Evolutionary conservation across 2,797 vertebrate genomes (phyloP).

Genomic region (Nasua narica): DNA sequence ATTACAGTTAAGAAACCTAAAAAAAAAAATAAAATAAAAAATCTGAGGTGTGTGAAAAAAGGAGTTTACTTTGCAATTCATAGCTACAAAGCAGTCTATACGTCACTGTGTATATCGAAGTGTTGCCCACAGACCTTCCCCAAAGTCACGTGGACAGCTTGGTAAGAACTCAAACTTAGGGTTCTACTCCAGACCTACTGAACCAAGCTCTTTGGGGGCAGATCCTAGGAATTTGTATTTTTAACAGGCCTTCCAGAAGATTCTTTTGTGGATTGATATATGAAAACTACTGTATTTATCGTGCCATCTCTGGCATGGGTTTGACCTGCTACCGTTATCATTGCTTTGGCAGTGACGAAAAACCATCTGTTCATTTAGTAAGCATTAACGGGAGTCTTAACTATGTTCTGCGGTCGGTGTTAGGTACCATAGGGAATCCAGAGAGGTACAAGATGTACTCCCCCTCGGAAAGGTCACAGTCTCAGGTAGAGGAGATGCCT

Average conservation of each 20-base stretch:
- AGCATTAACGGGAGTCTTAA: background rate
- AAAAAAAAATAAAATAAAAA: background rate
- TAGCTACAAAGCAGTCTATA: background rate
- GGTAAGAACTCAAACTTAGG: background rate
- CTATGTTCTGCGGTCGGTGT: background rate
- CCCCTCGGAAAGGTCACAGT: background rate
- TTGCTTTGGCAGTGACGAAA: background rate
- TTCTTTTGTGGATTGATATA: background rate
- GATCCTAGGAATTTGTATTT: background rate
- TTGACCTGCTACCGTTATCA: background rate
- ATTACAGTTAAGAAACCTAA: slow-evolving; percentile 24
- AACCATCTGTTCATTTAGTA: background rate
- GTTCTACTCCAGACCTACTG: background rate
- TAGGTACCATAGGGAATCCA: background rate
- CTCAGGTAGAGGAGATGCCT: background rate
- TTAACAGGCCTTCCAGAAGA: background rate
- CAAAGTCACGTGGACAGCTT: background rate
- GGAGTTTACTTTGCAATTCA: background rate
- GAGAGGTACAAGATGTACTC: background rate
- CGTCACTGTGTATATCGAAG: background rate
- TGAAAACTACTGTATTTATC: background rate
- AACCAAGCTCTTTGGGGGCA: background rate
- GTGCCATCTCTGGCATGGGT: background rate
- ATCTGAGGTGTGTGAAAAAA: background rate
- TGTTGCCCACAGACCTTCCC: background rate